Base-by-base conservation (phyloP, 2,797 vertebrate species). In the Amphiprion clarkii region DNA sequence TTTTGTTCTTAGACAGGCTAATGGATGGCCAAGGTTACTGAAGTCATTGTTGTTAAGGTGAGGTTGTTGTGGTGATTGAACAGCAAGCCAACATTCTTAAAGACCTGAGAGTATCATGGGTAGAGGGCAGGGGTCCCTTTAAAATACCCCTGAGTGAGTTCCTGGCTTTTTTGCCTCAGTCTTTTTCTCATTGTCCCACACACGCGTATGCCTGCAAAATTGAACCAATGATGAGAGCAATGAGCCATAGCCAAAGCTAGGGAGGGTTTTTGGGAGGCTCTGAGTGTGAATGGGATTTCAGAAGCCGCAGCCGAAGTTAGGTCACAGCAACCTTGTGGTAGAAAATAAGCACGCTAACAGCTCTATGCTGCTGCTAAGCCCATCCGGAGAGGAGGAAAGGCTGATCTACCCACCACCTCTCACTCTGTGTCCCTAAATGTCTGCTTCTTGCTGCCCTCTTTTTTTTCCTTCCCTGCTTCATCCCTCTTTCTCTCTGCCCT, bases 1-100 rank as follows among this genome's bases (percentile, higher is more conserved):
- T 87, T 90, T 92, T 92, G 89, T 92, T 92, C 87, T 84, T 53
- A 63, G 90, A 88, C 89, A 86, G 81, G 79, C 85, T 90, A 90
- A 92, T 87, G 85, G 87, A 92, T 87, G 83, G 84, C 89, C 86
- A 86, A 91, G 92, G 91, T 93, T 88, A 82, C 71, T 0, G 44
- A 55, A 89, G 87, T 87, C 87, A 81, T 83, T 87, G 90, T 88
- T 88, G 87, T 88, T 89, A 86, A 89, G 87, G 88, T 89, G 87
- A 92, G 76, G 57, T 78, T 62, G 78, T 86, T 84, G 81, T 74
- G 76, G 59, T 86, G 89, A 92, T 89, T 88, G 87, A 92, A 86
- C 73, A 54, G 59, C 0, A 3, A 65, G 77, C 71, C 85, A 67
- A 71, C 53, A 56, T 56, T 74, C 80, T 78, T 74, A 74, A 82